Conservation (phyloP, 1,140 invertebrate genomes). For the Drosophila auraria region DNA sequence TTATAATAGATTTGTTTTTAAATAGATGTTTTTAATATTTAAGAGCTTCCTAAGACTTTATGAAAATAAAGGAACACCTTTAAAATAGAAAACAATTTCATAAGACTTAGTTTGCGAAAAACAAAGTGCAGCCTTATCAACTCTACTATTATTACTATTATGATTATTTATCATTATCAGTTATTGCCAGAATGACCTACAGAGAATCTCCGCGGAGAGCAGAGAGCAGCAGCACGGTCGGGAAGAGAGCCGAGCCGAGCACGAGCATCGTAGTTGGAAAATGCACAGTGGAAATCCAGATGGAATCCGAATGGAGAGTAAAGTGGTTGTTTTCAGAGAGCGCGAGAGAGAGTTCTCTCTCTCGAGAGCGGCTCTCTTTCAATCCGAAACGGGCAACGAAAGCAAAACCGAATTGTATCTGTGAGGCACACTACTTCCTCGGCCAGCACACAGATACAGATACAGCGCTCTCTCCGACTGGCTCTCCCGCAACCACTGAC, state of each 20-base stretch:
- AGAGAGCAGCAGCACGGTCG: slow-evolving; percentile 1
- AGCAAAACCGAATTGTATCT: slow-evolving; percentile 65
- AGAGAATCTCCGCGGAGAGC: slow-evolving; percentile 8
- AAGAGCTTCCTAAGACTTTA: neutral
- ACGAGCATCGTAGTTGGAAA: slow-evolving; percentile 38
- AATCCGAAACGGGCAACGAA: slow-evolving; percentile 65
- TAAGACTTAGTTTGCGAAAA: neutral
- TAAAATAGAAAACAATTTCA: neutral
- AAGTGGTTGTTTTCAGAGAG: slow-evolving; percentile 72
- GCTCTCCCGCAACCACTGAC: slow-evolving; percentile 66
- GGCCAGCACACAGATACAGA: slow-evolving; percentile 23
- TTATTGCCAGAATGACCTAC: slow-evolving; percentile 42
- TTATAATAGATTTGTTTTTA: neutral
- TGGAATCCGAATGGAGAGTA: slow-evolving; percentile 61
- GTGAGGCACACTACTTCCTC: slow-evolving; percentile 21
- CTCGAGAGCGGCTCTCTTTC: slow-evolving; percentile 31
- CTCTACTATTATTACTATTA: neutral
- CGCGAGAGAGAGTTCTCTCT: neutral
- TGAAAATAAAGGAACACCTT: neutral
- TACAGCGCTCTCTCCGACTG: slow-evolving; percentile 1
- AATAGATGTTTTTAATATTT: neutral
- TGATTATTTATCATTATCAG: slow-evolving; percentile 12
- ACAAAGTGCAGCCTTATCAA: too few species aligned
- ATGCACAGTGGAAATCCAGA: slow-evolving; percentile 58
- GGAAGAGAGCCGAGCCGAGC: slow-evolving; percentile 5